Base-by-base conservation (phyloP, 2,888 invertebrate genomes). In the Melinopterus prodromus region DNA sequence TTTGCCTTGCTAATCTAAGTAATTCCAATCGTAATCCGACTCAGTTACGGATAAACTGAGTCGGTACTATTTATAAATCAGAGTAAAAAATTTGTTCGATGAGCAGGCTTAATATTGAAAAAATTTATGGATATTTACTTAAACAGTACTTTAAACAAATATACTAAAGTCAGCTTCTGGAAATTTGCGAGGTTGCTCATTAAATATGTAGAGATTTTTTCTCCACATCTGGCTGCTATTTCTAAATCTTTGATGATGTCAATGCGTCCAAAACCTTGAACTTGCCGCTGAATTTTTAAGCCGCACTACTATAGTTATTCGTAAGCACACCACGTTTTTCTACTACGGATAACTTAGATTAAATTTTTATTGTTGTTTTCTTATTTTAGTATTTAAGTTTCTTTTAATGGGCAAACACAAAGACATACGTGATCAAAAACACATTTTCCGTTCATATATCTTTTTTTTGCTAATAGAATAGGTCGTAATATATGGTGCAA, bases 191-290 rank as follows among this genome's bases (percentile, higher is more conserved):
- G 53, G 53, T 53, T 53, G 12, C 53, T 53, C 53, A 53, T 53
- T 53, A 53, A 53, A 53, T 53, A 53, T 53, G 53, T 53, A 53
- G 53, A 53, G 53, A 53, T 53, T 53, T 53, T 53, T 53, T 53
- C 53, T 9, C 53, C 53, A 53, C 53, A 53, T 53, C 53, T 38
- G 38, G 6, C 38, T 53, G 26, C 26, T 26, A 26, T 26, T 26
- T 26, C 26, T 26, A 26, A 53, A 53, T 53, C 53, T 53, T 53
- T 7, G 53, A 53, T 53, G 53, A 53, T 53, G 53, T 53, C 53
- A 53, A 53, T 53, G 53, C 53, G 53, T 53, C 53, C 53, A 53
- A 53, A 26, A 12, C 53, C 53, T 53, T 53, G 53, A 53, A 53
- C 53, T 53, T 53, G 53, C 53, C 53, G 53, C 53, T 53, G 53